Percentiles rank a stretch among this genome's conserved stretches.
Evolutionary conservation across 2,888 invertebrate species (phyloP).

Genomic region (Morpho achilles): DNA sequence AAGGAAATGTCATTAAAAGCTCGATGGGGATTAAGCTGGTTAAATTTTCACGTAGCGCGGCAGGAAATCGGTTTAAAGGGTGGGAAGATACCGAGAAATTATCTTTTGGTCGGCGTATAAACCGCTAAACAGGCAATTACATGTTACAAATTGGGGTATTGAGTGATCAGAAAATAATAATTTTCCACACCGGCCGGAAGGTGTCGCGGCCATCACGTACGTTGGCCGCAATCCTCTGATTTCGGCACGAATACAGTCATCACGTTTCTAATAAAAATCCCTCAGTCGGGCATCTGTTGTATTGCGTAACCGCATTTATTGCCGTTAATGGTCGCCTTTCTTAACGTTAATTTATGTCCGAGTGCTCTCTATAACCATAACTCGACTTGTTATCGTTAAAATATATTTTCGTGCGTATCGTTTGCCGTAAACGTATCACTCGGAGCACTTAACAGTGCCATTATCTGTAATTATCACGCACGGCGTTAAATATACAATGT

Average conservation of each 20-base stretch:
- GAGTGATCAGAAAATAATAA: conserved; percentile 74
- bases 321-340: conserved; percentile 63
- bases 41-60: conserved; percentile 73
- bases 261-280: conserved; percentile 75
- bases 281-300: conserved; percentile 60
- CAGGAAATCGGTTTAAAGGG: conserved; percentile 76
- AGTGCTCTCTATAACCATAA: conserved; percentile 31
- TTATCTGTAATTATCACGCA: conserved; percentile 30
- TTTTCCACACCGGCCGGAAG: conserved; percentile 75
- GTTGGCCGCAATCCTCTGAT: conserved; percentile 55
- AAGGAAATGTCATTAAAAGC: conserved; percentile 74
- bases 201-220: conserved; percentile 67
- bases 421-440: conserved; percentile 24
- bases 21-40: conserved; percentile 71
- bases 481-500: conserved; percentile 17
- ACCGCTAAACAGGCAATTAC: conserved; percentile 76
- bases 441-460: conserved; percentile 24
- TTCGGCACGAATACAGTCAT: conserved; percentile 56
- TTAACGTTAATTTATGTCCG: conserved; percentile 56
- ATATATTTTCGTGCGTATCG: conserved; percentile 30
- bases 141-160: conserved; percentile 70
- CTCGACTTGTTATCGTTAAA: conserved; percentile 28
- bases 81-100: conserved; percentile 75
- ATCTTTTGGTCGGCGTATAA: conserved; percentile 67
- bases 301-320: conserved; percentile 73